A percentile compares a stretch with the other conserved stretches of the same genome.
These are phyloP conservation scores for Sepioteuthis lessoniana DNA, from an alignment of 2,888 invertebrate species.

Conservation along the genomic window DNA sequence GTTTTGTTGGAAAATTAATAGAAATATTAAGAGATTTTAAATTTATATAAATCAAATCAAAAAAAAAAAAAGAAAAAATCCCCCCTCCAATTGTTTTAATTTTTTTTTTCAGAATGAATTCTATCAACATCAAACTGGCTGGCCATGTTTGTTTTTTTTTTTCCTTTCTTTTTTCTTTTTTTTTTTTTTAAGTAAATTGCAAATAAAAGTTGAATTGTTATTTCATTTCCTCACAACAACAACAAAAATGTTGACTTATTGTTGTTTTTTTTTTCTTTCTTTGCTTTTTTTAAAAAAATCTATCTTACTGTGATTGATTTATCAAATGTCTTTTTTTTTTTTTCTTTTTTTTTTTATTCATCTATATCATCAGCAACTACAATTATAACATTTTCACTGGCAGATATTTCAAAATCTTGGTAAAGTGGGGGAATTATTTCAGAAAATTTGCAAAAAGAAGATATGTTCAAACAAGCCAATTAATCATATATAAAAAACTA, in stretches of 20 bases:
- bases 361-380: too few relatives aligned
- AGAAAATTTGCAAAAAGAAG: too few relatives aligned
- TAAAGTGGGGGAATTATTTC: too few relatives aligned
- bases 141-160: neutral
- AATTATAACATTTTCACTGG: too few relatives aligned
- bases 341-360: too few relatives aligned
- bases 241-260: neutral
- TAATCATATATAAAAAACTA: too few relatives aligned
- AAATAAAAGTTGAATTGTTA: constrained; percentile 16
- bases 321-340: too few relatives aligned
- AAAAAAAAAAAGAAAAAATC: neutral
- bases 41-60: neutral
- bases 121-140: constrained; percentile 8
- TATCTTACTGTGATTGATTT: too few relatives aligned
- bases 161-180: neutral
- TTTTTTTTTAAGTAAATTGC: neutral
- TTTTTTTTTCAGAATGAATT: neutral
- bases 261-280: neutral
- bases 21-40: neutral
- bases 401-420: too few relatives aligned
- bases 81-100: neutral
- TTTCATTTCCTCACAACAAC: neutral
- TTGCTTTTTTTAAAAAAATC: too few relatives aligned
- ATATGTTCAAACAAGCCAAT: too few relatives aligned
- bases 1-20: neutral